phyloP scores from a whole-genome alignment of 2,113 vertebrate species.

The Orientallactaga bullata region DNA sequence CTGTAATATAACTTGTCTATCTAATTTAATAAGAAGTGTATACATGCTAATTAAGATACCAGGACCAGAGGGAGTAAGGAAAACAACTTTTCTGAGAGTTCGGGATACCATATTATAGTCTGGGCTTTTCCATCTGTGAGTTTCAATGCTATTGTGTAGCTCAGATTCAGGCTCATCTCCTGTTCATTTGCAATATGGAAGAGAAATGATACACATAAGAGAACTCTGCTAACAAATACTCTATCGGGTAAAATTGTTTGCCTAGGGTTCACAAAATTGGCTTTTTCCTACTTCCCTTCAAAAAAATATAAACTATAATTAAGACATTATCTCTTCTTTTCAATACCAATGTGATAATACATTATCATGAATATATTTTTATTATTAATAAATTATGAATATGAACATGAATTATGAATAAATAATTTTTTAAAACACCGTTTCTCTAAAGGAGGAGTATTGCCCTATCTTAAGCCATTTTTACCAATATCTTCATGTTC shows the following conservation, averaged over 20 bases:
- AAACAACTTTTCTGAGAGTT: background rate
- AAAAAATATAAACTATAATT: conserved; percentile 20
- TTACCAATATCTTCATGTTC: background rate
- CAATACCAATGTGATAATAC: background rate
- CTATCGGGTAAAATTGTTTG: conserved; percentile 26
- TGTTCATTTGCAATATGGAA: conserved; percentile 22
- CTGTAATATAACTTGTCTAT: background rate
- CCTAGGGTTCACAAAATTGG: background rate
- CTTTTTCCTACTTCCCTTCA: conserved; percentile 26
- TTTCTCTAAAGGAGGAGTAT: background rate
- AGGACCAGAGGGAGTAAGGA: background rate
- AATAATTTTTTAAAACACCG: too few species aligned
- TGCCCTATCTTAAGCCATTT: background rate
- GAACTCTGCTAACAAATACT: conserved; percentile 1
- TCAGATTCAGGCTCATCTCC: background rate
- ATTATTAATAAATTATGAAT: background rate
- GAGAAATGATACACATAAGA: conserved; percentile 18
- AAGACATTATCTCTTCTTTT: background rate
- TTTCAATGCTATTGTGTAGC: background rate
- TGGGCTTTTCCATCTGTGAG: background rate
- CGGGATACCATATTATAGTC: background rate
- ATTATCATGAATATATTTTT: conserved; percentile 18
- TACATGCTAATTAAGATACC: background rate
- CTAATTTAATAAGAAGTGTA: background rate
- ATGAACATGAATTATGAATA: too few species aligned